Evolutionary conservation across 2,888 invertebrate genomes (phyloP).

Genomic region (Torymus tubicola): DNA sequence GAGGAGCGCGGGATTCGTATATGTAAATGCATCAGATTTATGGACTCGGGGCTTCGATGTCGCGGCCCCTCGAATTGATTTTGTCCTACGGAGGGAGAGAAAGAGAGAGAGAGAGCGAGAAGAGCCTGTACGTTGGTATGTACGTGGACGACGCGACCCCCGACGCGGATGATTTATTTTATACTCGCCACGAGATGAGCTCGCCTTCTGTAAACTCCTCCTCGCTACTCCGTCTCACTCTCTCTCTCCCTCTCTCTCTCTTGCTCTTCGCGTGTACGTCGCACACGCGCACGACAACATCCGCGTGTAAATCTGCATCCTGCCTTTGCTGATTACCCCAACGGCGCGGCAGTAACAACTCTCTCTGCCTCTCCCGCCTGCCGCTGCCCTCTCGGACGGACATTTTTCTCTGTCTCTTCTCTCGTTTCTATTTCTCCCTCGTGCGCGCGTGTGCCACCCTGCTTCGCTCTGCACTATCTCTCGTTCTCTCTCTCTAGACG

Average conservation of each 20-base stretch:
- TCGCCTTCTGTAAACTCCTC: constrained; percentile 10
- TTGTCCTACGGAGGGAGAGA: constrained; percentile 6
- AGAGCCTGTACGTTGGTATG: no score
- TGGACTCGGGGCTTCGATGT: constrained; percentile 47
- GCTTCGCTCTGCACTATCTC: neutral
- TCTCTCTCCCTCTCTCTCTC: neutral
- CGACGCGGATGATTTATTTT: constrained; percentile 51
- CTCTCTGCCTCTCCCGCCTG: neutral
- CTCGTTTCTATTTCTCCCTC: neutral
- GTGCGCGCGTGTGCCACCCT: no score
- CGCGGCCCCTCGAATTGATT: constrained; percentile 52
- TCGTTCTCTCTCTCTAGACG: neutral
- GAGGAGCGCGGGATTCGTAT: constrained; percentile 35
- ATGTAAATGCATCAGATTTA: constrained; percentile 52
- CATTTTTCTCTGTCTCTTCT: neutral
- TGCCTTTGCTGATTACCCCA: constrained; percentile 47
- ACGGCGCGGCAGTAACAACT: constrained; percentile 14
- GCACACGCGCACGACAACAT: constrained; percentile 38
- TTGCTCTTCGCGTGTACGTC: neutral
- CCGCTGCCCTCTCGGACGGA: neutral
- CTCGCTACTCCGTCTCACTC: neutral
- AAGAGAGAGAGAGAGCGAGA: no score
- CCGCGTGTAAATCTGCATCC: constrained; percentile 53
- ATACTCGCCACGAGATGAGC: constrained; percentile 45
- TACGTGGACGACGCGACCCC: constrained; percentile 34